These are phyloP conservation scores for Callochromis pleurospilus DNA, from an alignment of 2,113 vertebrate genomes.

Conservation along the genomic window DNA sequence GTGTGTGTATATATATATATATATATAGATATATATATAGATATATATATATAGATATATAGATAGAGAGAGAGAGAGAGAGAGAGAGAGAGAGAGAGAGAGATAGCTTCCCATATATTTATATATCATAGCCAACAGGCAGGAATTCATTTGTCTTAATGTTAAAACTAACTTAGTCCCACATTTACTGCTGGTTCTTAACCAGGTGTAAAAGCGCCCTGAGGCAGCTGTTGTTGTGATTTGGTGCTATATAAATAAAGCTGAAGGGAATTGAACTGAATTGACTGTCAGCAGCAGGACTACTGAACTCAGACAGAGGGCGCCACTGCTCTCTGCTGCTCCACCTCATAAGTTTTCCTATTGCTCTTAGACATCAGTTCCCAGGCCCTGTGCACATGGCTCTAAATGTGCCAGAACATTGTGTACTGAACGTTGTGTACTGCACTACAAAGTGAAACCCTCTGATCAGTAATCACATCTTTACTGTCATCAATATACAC, in stretches of 20 bases:
- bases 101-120: not conserved
- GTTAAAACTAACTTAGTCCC: not conserved
- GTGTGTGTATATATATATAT: not conserved
- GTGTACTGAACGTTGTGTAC: conserved; percentile 27
- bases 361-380: not conserved
- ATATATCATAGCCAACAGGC: not conserved
- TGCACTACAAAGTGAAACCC: not conserved
- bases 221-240: not conserved
- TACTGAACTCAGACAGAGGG: not conserved
- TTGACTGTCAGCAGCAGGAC: not conserved
- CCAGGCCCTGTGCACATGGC: not conserved
- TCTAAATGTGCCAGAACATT: conserved; percentile 24
- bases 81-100: not conserved
- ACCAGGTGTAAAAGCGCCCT: not conserved
- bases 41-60: not conserved
- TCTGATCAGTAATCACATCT: not conserved
- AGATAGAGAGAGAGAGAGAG: rapidly evolving
- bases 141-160: not conserved
- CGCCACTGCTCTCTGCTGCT: not conserved
- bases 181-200: not conserved
- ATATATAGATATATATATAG: rapidly evolving
- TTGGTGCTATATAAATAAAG: not conserved
- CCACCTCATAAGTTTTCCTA: not conserved
- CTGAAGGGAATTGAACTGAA: not conserved
- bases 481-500: not conserved